Evolutionary conservation across 2,113 vertebrate species (phyloP), one percentile per base, ranked within the genome.

Genomic region (Crotalus helleri): DNA sequence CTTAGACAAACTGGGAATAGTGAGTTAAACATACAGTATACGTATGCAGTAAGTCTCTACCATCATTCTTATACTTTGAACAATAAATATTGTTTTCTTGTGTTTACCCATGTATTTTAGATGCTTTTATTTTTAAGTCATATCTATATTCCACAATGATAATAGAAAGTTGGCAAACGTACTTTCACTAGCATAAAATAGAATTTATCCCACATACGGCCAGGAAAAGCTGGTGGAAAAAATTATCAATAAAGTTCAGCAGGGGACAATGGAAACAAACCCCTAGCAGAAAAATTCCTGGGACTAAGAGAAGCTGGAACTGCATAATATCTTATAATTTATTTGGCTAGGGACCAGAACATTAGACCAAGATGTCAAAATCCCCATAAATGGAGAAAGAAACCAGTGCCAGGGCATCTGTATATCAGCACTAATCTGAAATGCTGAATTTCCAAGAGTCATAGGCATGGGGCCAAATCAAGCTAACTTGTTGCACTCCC

Each of bases 341-440:
- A 46, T n/a, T 89, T 94, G 93, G 93, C 74, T 88, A 24, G 8
- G 81, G 74, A 69, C 91, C 93, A 94, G 81, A 87, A 92, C 81
- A 51, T 55, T 26, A 74, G 57, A 29, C 49, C 24, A 90, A 91
- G 64, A 91, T 90, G 88, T 94, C 91, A 94, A 74, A 92, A 92
- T 90, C 93, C 51, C 93, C 93, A 87, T 94, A 90, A 94, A 94
- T 92, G 93, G 93, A 90, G 81, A 94, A 94, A 69, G 57, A 44
- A 74, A 59, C 81, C 6, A 5, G 69, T 69, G 88, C 93, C 91
- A 49, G 24, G 23, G 39, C 58, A 55, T 87, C 91, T 90, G 81
- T 90, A 55, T 54, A 86, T 86, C 87, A 44, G 69, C 17, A 23
- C 69, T 86, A 57, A 55, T 55, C 54, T 51, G 81, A 59, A 58